Evolutionary conservation across 2,888 invertebrate genomes (phyloP), one percentile per base, ranked within the genome.

Genomic region (Hypolimnas misippus): DNA sequence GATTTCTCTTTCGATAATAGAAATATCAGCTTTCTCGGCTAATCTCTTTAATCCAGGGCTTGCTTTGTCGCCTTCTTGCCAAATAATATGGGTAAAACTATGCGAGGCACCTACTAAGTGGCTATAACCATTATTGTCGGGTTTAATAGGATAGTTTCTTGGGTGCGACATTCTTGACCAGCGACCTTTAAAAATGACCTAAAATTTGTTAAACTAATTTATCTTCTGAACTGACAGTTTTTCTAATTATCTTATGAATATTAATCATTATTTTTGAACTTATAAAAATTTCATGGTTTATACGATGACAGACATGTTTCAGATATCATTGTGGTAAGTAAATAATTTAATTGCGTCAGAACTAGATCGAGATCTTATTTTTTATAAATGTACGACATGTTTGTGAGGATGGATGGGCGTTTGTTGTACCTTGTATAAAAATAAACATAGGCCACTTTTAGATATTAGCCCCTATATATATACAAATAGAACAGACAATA

Each of bases 41-140:
- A 90, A 68, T 5, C 53, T n/a, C 65, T 77, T 76, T 51, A 91
- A 65, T 0, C 87, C 90, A 0, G 67, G 55, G 1, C 71, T 76
- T 4, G 90, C 89, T 10, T 75, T 73, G 1, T 70, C 69, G 0
- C 84, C 86, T 29, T 75, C 77, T 38, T 83, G 71, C 91, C 91
- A 92, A 3, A 92, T 58, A 0, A 71, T 75, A 62, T 76, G 86
- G 35, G 79, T 67, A 63, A 67, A 78, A 1, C 76, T 77, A 65
- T 92, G 92, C 0, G 90, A 89, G 0, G 89, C 87, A 0, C 92
- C 92, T 0, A 92, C 76, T 85, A 92, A 83, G 68, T 87, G 82
- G 33, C 87, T 88, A 72, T 85, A 92, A 0, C 85, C 85, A 31
- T 88, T 90, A 16, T 86, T 85, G 38, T 89, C 89, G 0, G 87